These are phyloP conservation scores for roundworm (Caenorhabditis elegans) DNA, from an alignment of 1,140 invertebrate species.

Conservation along the genomic window WBcel235 BX284604.4:14580001-14580500, in stretches of 20 bases:
- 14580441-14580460: not conserved
- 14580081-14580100: too few relatives aligned
- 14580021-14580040: too few relatives aligned
- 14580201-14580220: not conserved
- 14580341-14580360: not conserved
- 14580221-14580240: not conserved
- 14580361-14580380: not conserved
- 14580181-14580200: too few relatives aligned
- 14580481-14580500: not conserved
- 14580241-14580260: not conserved
- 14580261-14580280: not conserved
- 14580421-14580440: not conserved
- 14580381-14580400: constrained; percentile 4
- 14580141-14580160: too few relatives aligned
- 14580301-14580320: not conserved
- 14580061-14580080: too few relatives aligned
- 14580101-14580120: too few relatives aligned
- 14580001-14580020: too few relatives aligned
- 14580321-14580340: not conserved
- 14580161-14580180: too few relatives aligned
- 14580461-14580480: not conserved
- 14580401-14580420: not conserved
- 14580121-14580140: too few relatives aligned
- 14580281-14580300: not conserved
- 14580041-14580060: too few relatives aligned